Evolutionary conservation across 2,113 vertebrate genomes (phyloP).

Genomic region (Delphinapterus leucas): DNA sequence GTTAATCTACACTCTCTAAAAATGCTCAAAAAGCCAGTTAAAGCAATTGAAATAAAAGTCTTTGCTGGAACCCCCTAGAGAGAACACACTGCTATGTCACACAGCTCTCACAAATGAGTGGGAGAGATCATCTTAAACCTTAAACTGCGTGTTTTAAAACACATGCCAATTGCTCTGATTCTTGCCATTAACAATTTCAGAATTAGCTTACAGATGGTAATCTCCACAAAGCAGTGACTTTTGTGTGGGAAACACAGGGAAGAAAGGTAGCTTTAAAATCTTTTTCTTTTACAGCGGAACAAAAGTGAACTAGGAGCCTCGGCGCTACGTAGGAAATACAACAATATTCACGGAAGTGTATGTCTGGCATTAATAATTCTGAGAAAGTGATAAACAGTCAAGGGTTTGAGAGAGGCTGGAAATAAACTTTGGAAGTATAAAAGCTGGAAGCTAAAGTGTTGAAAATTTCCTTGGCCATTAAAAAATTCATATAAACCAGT

Average conservation of each 20-base stretch:
- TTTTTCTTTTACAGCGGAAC: slow-evolving; percentile 1
- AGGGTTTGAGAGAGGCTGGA: slow-evolving; percentile 6
- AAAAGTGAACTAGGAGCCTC: neutral
- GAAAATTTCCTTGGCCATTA: slow-evolving; percentile 39
- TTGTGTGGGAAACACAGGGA: neutral
- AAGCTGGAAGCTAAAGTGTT: slow-evolving; percentile 41
- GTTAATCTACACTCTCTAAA: slow-evolving; percentile 34
- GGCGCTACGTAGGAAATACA: neutral
- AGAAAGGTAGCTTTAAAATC: neutral
- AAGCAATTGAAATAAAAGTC: slow-evolving; percentile 15
- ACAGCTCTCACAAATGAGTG: slow-evolving; percentile 33
- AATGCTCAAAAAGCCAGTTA: slow-evolving; percentile 14
- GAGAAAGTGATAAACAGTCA: slow-evolving; percentile 1
- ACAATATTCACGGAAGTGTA: slow-evolving; percentile 28
- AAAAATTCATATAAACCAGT: slow-evolving; percentile 14
- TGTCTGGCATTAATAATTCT: slow-evolving; percentile 58
- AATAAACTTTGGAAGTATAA: slow-evolving; percentile 42
- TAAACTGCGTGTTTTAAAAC: slow-evolving; percentile 23
- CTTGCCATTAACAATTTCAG: slow-evolving; percentile 60
- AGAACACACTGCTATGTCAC: slow-evolving; percentile 33
- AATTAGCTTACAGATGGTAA: slow-evolving; percentile 59
- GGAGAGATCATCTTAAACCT: slow-evolving; percentile 5
- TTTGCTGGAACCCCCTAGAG: neutral
- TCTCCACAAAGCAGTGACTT: slow-evolving; percentile 30
- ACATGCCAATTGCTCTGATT: slow-evolving; percentile 42